Conservation (phyloP, 2,888 invertebrate genomes). For the Nasonia oneida region DNA sequence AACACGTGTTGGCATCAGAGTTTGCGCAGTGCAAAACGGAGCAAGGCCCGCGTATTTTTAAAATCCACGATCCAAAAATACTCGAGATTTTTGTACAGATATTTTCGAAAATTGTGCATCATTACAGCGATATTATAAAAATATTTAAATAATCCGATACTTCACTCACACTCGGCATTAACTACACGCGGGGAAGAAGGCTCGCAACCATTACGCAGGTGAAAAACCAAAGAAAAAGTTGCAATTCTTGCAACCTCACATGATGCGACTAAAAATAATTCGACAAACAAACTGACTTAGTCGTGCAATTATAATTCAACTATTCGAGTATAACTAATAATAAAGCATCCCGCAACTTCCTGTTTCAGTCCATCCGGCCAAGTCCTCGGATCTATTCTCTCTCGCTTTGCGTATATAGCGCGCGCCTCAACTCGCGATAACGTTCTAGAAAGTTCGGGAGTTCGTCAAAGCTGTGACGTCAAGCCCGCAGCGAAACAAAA, state of each 20-base stretch:
- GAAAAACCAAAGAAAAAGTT: too few species aligned
- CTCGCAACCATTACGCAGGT: too few species aligned
- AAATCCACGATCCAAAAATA: background rate
- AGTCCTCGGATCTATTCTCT: background rate
- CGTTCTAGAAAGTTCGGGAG: constrained; percentile 52
- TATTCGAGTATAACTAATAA: background rate
- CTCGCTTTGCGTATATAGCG: background rate
- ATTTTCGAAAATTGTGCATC: background rate
- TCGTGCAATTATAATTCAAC: background rate
- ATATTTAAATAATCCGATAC: background rate
- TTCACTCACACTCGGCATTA: background rate
- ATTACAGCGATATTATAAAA: background rate
- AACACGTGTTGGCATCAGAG: constrained; percentile 10
- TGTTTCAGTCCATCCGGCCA: background rate
- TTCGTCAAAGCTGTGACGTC: constrained; percentile 7
- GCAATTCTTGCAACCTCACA: too few species aligned
- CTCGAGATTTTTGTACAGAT: background rate
- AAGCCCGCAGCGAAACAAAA: background rate
- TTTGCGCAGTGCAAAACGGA: background rate
- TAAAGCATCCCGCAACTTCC: background rate
- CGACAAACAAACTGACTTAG: background rate
- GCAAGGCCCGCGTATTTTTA: background rate
- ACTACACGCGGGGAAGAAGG: too few species aligned
- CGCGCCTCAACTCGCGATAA: background rate
- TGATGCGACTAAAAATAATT: background rate